Percentiles rank a stretch among this genome's conserved stretches.
phyloP scores from a whole-genome alignment of 2,797 vertebrate genomes.

The Rhabdomys pumilio region DNA sequence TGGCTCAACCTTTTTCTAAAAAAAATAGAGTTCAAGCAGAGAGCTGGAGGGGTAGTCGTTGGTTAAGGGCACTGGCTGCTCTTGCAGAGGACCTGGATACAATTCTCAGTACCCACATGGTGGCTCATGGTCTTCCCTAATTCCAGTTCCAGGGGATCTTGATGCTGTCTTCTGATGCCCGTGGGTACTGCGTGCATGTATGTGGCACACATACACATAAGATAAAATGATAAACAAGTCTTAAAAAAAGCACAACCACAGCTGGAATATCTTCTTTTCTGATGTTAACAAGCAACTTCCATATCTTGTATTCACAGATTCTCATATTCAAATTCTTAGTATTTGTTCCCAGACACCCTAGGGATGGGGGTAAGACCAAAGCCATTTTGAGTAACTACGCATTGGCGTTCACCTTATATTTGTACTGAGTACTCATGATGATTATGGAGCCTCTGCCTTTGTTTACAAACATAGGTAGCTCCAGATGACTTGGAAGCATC shows the following conservation, averaged over 20 bases:
- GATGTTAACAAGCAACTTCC: slow-evolving; percentile 45
- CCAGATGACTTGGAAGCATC: not conserved
- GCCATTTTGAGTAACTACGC: not conserved
- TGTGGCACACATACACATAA: too few relatives aligned
- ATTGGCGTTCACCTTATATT: slow-evolving; percentile 60
- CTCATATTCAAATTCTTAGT: slow-evolving; percentile 25
- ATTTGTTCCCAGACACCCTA: slow-evolving; percentile 56
- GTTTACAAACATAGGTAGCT: not conserved
- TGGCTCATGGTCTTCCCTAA: not conserved
- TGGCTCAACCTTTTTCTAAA: not conserved
- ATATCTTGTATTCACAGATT: slow-evolving; percentile 20
- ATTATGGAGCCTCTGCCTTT: not conserved
- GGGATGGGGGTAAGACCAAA: not conserved
- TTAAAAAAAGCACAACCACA: not conserved
- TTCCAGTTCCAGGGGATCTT: not conserved
- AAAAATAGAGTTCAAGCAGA: not conserved
- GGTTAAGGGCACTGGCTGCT: too few relatives aligned
- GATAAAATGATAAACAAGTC: not conserved
- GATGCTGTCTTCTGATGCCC: not conserved
- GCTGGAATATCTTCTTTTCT: slow-evolving; percentile 23
- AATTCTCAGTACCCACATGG: too few relatives aligned
- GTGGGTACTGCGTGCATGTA: not conserved
- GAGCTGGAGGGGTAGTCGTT: not conserved
- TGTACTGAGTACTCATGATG: not conserved
- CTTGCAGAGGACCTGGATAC: too few relatives aligned